Conservation (phyloP, 2,797 vertebrate genomes). For the Graptemys geographica region DNA sequence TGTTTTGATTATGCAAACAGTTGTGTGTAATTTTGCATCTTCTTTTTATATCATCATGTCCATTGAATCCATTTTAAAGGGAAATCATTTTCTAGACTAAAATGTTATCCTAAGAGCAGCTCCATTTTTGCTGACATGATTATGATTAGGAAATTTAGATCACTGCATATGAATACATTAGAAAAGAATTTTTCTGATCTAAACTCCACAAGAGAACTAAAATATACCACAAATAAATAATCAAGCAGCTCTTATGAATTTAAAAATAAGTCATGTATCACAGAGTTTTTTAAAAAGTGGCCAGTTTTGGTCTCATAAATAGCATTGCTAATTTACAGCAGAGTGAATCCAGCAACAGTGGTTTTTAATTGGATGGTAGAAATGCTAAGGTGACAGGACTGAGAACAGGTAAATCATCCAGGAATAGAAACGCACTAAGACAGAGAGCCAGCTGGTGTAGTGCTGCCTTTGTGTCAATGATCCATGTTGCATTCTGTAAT, state of each 20-base stretch:
- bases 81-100: conserved; percentile 85
- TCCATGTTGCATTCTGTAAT: conserved; percentile 78
- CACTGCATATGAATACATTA: conserved; percentile 84
- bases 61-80: conserved; percentile 87
- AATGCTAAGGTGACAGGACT: conserved; percentile 83
- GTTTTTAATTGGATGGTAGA: conserved; percentile 81
- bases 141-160: conserved; percentile 87
- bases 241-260: conserved; percentile 83
- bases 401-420: conserved; percentile 88
- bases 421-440: conserved; percentile 82
- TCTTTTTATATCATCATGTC: conserved; percentile 87
- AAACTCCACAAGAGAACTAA: conserved; percentile 82
- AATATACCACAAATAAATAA: conserved; percentile 86
- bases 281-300: conserved; percentile 72
- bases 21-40: conserved; percentile 85
- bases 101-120: conserved; percentile 84
- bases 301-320: conserved; percentile 76
- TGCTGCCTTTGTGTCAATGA: conserved; percentile 84
- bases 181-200: conserved; percentile 82
- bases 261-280: conserved; percentile 81
- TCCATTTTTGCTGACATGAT: conserved; percentile 86
- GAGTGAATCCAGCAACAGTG: conserved; percentile 71
- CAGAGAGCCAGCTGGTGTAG: conserved; percentile 82
- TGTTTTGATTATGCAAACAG: conserved; percentile 88
- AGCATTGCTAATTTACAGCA: conserved; percentile 74